phyloP scores from a whole-genome alignment of 2,113 vertebrate genomes.

The Sinocyclocheilus anshuiensis region DNA sequence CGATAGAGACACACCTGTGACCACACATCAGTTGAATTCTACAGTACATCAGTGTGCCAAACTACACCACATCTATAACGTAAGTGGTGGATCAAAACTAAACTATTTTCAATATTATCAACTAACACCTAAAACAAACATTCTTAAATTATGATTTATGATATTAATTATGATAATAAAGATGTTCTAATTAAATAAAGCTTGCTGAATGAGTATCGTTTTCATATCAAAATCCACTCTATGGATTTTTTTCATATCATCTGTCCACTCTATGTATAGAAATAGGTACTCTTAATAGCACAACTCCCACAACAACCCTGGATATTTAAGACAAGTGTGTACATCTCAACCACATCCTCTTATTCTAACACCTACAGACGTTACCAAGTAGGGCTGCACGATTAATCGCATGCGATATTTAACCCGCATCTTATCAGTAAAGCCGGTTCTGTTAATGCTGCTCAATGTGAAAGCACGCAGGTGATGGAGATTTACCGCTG shows the following conservation, averaged over 20 bases:
- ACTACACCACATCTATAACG: no score
- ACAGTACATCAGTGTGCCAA: no score
- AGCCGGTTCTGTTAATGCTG: no score
- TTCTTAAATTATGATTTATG: background rate
- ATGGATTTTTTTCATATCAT: background rate
- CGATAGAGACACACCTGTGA: background rate
- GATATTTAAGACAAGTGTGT: background rate
- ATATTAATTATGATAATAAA: background rate
- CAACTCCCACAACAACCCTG: background rate
- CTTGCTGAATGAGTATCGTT: background rate
- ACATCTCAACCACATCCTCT: background rate
- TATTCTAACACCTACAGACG: background rate
- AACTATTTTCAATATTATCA: background rate
- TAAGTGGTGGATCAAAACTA: background rate
- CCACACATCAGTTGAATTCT: background rate
- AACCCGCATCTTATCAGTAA: no score
- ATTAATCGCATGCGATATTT: no score
- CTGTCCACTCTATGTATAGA: background rate
- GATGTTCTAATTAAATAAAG: background rate
- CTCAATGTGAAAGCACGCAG: no score
- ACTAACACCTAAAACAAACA: background rate
- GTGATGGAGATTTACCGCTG: no score
- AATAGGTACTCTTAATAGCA: background rate
- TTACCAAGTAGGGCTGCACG: no score
- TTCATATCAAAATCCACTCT: background rate